These are phyloP conservation scores for Rhynchonema sp. DNA, from an alignment of 2,888 invertebrate genomes.

Conservation along the genomic window DNA sequence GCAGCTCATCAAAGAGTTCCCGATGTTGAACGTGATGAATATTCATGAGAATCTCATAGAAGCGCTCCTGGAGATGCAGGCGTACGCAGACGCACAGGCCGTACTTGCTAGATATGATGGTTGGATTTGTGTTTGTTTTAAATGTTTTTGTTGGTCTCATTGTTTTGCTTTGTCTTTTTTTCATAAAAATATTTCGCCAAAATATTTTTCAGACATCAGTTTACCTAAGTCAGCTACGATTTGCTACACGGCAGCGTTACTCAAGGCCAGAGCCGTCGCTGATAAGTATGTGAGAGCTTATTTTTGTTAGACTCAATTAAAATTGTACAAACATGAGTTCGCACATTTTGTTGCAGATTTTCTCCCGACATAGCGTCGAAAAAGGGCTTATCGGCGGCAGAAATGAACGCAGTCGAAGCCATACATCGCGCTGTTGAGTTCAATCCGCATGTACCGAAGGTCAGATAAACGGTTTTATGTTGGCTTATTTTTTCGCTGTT, in stretches of 20 bases:
- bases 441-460: conserved; percentile 89
- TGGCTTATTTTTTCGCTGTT: no score
- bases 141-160: not conserved
- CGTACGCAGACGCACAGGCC: conserved; percentile 85
- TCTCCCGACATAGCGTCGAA: conserved; percentile 64
- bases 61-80: conserved; percentile 77
- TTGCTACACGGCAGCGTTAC: conserved; percentile 76
- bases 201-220: conserved; percentile 48
- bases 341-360: conserved; percentile 38
- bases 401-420: conserved; percentile 77
- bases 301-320: no score
- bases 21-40: conserved; percentile 74
- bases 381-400: conserved; percentile 59
- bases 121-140: conserved; percentile 13
- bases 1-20: conserved; percentile 77
- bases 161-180: not conserved
- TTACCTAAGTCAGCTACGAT: conserved; percentile 82
- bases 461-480: no score
- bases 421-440: conserved; percentile 88
- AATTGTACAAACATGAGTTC: not conserved
- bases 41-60: conserved; percentile 92
- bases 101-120: conserved; percentile 70
- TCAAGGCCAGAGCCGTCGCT: conserved; percentile 50
- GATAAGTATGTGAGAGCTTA: conserved; percentile 22
- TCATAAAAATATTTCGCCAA: not conserved